phyloP scores from a whole-genome alignment of 2,888 invertebrate species.

The Monopis laevigella region DNA sequence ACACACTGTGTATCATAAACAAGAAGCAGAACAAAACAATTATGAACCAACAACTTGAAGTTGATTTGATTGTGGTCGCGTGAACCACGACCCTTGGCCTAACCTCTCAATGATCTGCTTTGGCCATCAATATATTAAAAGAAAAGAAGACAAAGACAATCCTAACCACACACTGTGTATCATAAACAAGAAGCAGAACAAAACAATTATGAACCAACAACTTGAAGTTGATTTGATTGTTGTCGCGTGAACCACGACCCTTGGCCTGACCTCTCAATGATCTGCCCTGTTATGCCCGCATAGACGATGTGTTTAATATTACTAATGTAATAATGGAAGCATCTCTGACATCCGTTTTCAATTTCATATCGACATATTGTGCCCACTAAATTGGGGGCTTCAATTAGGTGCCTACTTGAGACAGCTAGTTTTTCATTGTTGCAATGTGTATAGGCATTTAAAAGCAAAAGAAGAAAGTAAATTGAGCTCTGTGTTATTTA shows the following conservation, averaged over 20 bases:
- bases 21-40: conserved; percentile 4
- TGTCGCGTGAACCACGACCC: conserved; percentile 7
- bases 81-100: conserved; percentile 3
- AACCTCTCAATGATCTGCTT: conserved; percentile 2
- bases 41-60: neutral
- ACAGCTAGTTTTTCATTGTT: no score
- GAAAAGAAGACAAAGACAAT: no score
- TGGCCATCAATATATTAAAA: no score
- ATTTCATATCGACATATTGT: conserved; percentile 1
- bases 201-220: conserved; percentile 3
- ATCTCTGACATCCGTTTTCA: conserved; percentile 7
- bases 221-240: conserved; percentile 3
- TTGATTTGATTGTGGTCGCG: conserved; percentile 5
- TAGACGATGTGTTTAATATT: neutral
- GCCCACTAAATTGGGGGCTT: no score
- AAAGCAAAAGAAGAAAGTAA: no score
- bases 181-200: no score
- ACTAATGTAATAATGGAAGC: neutral
- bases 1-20: no score
- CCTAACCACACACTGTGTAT: no score
- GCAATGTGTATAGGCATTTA: no score
- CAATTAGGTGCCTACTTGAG: no score
- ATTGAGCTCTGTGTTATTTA: no score
- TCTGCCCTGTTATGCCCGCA: neutral
- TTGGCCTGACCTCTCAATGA: conserved; percentile 4